Conservation (phyloP, 1,140 invertebrate species). For the Episyrphus balteatus region DNA sequence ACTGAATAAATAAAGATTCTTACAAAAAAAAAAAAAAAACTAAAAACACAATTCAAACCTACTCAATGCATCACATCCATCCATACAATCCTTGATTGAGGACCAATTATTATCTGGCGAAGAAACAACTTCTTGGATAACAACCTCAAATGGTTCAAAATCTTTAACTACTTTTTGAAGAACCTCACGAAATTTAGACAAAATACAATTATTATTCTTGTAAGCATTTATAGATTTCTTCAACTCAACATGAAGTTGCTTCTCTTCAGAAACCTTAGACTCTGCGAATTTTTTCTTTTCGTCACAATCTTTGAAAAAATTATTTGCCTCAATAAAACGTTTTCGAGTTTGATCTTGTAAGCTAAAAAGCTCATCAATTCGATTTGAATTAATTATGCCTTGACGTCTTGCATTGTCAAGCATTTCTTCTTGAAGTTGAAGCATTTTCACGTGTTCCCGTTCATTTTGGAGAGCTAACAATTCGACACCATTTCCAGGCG, state of each 20-base stretch:
- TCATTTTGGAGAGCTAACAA: slow-evolving; percentile 24
- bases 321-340: slow-evolving; percentile 31
- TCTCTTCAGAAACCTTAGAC: slow-evolving; percentile 14
- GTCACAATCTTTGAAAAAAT: slow-evolving; percentile 30
- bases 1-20: slow-evolving; percentile 13
- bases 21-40: not conserved
- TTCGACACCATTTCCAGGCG: slow-evolving; percentile 28
- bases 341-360: slow-evolving; percentile 24
- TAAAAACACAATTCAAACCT: not conserved
- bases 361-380: slow-evolving; percentile 23
- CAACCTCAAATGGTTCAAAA: not conserved
- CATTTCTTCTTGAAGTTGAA: slow-evolving; percentile 25
- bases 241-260: slow-evolving; percentile 17
- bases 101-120: slow-evolving; percentile 22
- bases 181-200: not conserved
- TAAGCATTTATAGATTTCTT: slow-evolving; percentile 7
- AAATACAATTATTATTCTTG: not conserved
- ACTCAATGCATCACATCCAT: slow-evolving; percentile 27
- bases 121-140: slow-evolving; percentile 20
- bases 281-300: slow-evolving; percentile 22
- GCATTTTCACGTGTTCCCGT: slow-evolving; percentile 25
- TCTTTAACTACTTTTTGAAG: not conserved
- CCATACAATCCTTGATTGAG: slow-evolving; percentile 26
- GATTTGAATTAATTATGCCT: slow-evolving; percentile 13
- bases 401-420: slow-evolving; percentile 18